Conservation (phyloP, 2,113 vertebrate species). For the Circaetus gallicus region DNA sequence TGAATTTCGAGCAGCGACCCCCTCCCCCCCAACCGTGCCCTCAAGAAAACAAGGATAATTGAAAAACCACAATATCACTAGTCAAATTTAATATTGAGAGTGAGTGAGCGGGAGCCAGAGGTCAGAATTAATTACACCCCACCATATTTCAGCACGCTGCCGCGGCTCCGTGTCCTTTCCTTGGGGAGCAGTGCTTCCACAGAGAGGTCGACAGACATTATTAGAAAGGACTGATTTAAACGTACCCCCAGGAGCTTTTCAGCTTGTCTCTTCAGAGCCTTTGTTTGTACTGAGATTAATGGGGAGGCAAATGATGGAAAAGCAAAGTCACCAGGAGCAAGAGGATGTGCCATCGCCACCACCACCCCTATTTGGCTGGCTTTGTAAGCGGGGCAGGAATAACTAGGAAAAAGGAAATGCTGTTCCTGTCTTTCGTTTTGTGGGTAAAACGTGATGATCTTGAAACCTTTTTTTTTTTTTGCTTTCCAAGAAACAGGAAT, state of each 20-base stretch:
- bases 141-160: constrained; percentile 43
- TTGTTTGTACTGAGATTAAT: constrained; percentile 74
- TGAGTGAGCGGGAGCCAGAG: constrained; percentile 56
- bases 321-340: constrained; percentile 42
- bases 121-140: constrained; percentile 76
- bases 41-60: constrained; percentile 61
- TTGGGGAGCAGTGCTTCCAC: constrained; percentile 59
- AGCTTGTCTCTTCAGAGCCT: constrained; percentile 70
- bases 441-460: background rate
- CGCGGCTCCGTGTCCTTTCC: constrained; percentile 52
- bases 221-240: constrained; percentile 71
- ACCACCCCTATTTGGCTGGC: background rate
- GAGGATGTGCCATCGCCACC: constrained; percentile 7
- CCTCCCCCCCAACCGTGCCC: background rate
- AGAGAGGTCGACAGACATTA: constrained; percentile 62
- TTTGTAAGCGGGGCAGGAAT: background rate
- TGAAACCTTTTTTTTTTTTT: background rate
- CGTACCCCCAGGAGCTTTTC: constrained; percentile 74
- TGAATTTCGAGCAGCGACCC: background rate
- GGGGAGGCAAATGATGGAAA: constrained; percentile 49
- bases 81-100: constrained; percentile 69
- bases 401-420: background rate
- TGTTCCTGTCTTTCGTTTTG: background rate
- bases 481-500: background rate
- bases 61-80: constrained; percentile 66